These are phyloP conservation scores for Cepaea nemoralis DNA, from an alignment of 1,140 invertebrate genomes.

Conservation along the genomic window DNA sequence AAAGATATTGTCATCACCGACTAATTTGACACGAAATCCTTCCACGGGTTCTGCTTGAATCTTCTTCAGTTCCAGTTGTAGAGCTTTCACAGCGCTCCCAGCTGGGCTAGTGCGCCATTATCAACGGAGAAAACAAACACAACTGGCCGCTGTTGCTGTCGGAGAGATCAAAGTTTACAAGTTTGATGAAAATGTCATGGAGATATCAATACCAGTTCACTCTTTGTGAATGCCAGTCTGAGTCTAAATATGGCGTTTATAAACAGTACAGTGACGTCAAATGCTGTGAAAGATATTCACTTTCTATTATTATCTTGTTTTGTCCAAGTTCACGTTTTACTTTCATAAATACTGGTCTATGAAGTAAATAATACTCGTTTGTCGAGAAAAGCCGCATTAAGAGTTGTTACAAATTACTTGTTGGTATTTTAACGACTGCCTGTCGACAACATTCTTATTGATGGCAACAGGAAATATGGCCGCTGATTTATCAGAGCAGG, in stretches of 20 bases:
- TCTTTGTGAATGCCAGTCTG: constrained; percentile 28
- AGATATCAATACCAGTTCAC: background rate
- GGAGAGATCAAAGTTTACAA: background rate
- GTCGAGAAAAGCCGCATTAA: too few relatives aligned
- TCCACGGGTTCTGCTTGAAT: constrained; percentile 98
- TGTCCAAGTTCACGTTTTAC: too few relatives aligned
- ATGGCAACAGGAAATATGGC: constrained; percentile 39
- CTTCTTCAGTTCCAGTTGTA: constrained; percentile 97
- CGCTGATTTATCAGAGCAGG: constrained; percentile 42
- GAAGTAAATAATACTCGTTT: too few relatives aligned
- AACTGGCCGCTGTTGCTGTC: background rate
- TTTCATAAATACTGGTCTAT: too few relatives aligned
- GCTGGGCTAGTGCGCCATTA: constrained; percentile 78
- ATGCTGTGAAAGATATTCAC: constrained; percentile 33
- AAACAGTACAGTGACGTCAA: constrained; percentile 49
- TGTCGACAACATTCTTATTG: background rate
- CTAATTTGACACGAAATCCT: constrained; percentile 96
- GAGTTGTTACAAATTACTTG: too few relatives aligned
- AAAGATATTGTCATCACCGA: constrained; percentile 98
- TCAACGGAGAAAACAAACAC: constrained; percentile 7
- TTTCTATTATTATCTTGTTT: background rate
- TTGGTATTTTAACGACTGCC: too few relatives aligned
- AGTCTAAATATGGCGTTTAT: constrained; percentile 51
- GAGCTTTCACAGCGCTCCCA: constrained; percentile 91
- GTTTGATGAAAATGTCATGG: background rate